These are phyloP conservation scores for Microctonus aethiopoides DNA, from an alignment of 2,888 invertebrate species.

Conservation along the genomic window DNA sequence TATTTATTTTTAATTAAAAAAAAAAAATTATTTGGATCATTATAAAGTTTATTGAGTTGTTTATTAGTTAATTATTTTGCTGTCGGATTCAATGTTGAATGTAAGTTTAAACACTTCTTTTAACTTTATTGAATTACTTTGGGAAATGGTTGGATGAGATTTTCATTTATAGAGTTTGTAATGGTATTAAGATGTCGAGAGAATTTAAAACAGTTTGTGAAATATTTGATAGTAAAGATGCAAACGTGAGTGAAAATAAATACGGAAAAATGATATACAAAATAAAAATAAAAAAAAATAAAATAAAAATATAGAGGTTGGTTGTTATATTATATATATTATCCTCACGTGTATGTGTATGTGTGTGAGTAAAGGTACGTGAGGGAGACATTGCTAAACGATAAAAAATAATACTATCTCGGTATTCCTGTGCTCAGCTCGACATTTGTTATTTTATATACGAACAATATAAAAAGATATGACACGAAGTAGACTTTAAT, in stretches of 20 bases:
- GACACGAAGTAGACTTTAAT: background rate
- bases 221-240: background rate
- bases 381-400: background rate
- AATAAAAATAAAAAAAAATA: background rate
- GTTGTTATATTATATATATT: too few species aligned
- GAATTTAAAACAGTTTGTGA: too few species aligned
- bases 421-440: slow-evolving; percentile 8
- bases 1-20: background rate
- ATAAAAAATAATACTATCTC: slow-evolving; percentile 22
- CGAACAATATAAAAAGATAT: background rate
- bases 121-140: background rate
- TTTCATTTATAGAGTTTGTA: background rate
- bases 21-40: background rate
- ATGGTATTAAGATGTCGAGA: background rate
- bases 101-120: background rate
- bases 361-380: background rate
- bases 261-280: background rate
- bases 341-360: background rate
- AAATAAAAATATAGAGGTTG: too few species aligned
- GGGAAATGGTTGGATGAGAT: background rate
- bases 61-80: background rate
- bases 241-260: background rate
- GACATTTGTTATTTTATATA: background rate
- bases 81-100: background rate
- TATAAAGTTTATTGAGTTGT: background rate